Percentiles rank a stretch among this genome's conserved stretches.
Conservation (phyloP, 1,140 invertebrate species). For the Doryteuthis pealeii region DNA sequence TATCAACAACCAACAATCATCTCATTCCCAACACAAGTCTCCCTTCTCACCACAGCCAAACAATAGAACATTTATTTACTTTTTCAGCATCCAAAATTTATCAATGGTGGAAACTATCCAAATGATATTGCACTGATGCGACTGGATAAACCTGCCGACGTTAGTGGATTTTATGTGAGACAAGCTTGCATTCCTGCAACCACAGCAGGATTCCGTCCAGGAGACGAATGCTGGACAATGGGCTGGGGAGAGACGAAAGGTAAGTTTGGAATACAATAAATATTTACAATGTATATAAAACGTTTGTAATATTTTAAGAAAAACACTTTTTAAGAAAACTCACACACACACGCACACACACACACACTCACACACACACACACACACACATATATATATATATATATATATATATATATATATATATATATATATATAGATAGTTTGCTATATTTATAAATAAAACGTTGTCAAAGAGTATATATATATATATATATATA, state of each 20-base stretch:
- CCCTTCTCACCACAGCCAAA: no score
- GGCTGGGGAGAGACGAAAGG: slow-evolving; percentile 51
- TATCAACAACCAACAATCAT: no score
- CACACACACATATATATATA: no score
- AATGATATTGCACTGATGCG: slow-evolving; percentile 48
- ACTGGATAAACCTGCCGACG: slow-evolving; percentile 32
- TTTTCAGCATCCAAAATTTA: slow-evolving; percentile 39
- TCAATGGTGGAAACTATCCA: slow-evolving; percentile 41
- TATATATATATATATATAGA: no score
- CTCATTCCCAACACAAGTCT: no score
- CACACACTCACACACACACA: no score
- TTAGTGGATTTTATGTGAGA: slow-evolving; percentile 31
- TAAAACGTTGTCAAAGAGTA: no score
- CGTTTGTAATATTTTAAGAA: background rate
- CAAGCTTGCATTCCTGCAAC: slow-evolving; percentile 38
- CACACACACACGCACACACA: background rate
- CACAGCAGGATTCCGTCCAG: slow-evolving; percentile 25
- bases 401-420: no score
- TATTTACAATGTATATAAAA: background rate
- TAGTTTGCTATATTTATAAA: no score
- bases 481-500: no score
- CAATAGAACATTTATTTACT: no score
- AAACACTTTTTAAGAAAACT: background rate
- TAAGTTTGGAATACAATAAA: no score
- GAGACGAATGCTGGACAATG: slow-evolving; percentile 47